A percentile compares a stretch with the other conserved stretches of the same genome.
phyloP scores from a whole-genome alignment of 2,888 invertebrate genomes.

The Diogma glabrata region DNA sequence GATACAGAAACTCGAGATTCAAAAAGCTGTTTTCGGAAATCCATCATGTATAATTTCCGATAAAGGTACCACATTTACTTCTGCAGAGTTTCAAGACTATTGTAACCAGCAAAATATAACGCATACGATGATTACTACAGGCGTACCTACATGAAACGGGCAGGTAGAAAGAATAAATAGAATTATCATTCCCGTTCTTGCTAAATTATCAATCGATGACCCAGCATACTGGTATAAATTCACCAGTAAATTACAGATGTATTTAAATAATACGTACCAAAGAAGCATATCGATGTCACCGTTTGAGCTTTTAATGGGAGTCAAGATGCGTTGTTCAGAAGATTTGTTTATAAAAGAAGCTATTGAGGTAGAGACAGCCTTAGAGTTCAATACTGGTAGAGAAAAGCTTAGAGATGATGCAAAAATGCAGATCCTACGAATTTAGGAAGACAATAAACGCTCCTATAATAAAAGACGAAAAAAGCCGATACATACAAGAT shows the following conservation, averaged over 20 bases:
- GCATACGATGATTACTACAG: constrained; percentile 19
- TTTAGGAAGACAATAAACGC: constrained; percentile 12
- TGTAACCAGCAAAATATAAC: constrained; percentile 27
- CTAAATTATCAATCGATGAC: constrained; percentile 12
- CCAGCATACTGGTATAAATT: constrained; percentile 16
- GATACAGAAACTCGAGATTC: constrained; percentile 22
- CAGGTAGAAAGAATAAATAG: constrained; percentile 14
- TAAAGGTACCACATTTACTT: constrained; percentile 25
- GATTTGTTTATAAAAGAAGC: constrained; percentile 13
- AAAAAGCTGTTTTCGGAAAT: constrained; percentile 28
- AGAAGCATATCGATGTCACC: constrained; percentile 15
- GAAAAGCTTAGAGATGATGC: constrained; percentile 13
- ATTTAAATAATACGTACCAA: constrained; percentile 14
- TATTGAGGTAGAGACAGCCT: constrained; percentile 14
- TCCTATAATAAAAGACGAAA: constrained; percentile 1
- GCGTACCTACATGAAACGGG: constrained; percentile 7
- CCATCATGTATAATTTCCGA: constrained; percentile 28
- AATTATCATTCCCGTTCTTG: constrained; percentile 13
- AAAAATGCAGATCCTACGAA: constrained; percentile 18
- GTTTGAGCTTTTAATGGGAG: constrained; percentile 15
- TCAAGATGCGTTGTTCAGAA: constrained; percentile 14
- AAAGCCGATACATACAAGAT: background rate
- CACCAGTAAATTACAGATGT: constrained; percentile 11
- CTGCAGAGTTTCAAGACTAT: constrained; percentile 24
- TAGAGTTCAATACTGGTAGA: constrained; percentile 11